Percentiles rank a stretch among this genome's conserved stretches.
phyloP scores from a whole-genome alignment of 2,113 vertebrate genomes.

The Sterrhoptilus dennistouni region DNA sequence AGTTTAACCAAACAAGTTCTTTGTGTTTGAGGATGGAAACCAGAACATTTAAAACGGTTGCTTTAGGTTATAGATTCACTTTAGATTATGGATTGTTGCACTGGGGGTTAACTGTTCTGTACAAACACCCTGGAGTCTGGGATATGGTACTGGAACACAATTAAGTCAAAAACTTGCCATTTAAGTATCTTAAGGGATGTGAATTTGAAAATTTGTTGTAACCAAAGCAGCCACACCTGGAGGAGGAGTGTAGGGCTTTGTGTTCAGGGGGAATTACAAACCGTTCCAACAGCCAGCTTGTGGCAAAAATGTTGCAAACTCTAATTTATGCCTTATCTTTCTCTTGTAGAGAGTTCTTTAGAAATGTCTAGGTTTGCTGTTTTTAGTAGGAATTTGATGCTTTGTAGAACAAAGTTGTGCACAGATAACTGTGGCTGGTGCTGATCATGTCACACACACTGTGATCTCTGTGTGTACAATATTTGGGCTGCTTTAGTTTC shows the following conservation, averaged over 20 bases:
- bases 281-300: background rate
- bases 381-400: background rate
- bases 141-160: background rate
- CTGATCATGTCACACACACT: fast-evolving
- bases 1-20: background rate
- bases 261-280: background rate
- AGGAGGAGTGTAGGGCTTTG: background rate
- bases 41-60: background rate
- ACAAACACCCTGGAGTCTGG: background rate
- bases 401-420: background rate
- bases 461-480: background rate
- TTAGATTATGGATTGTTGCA: background rate
- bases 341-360: background rate
- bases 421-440: background rate
- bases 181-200: background rate
- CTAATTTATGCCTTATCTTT: background rate
- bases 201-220: background rate
- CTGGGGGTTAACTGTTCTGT: background rate
- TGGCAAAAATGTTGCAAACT: background rate
- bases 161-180: background rate
- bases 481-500: background rate
- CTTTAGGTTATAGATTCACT: background rate
- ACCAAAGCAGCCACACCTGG: background rate
- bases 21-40: background rate
- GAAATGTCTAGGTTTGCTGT: background rate